Conservation (phyloP, 1,140 invertebrate species). For the Matsumurasca onukii region DNA sequence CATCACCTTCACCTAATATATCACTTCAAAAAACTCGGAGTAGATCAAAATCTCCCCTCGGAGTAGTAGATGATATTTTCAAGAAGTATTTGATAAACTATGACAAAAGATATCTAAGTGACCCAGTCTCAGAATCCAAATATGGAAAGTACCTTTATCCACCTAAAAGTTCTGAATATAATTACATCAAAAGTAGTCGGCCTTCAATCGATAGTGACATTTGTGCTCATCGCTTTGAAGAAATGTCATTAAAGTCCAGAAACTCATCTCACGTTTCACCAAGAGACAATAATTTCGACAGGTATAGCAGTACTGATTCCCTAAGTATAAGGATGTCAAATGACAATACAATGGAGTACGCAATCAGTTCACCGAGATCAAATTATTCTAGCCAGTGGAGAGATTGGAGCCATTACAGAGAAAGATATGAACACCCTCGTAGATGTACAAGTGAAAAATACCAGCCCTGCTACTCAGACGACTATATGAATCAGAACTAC, state of each 20-base stretch:
- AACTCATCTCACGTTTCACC: not conserved
- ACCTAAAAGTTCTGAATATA: not conserved
- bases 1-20: not conserved
- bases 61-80: conserved; percentile 19
- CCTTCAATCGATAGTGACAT: no score
- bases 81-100: conserved; percentile 13
- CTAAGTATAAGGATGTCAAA: no score
- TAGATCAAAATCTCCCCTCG: conserved; percentile 13
- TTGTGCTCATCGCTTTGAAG: not conserved
- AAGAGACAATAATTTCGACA: not conserved
- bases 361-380: no score
- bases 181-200: not conserved
- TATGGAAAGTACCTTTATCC: conserved; percentile 19
- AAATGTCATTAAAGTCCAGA: not conserved
- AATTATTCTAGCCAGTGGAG: not conserved
- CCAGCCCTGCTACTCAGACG: no score
- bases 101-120: conserved; percentile 21
- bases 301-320: no score
- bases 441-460: no score
- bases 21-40: no score
- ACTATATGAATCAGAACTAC: no score
- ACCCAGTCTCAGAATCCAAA: conserved; percentile 16
- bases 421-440: conserved; percentile 7
- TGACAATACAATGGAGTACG: no score
- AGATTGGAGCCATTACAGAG: conserved; percentile 16